phyloP scores from a whole-genome alignment of 1,140 invertebrate species.

The Musca vetustissima region DNA sequence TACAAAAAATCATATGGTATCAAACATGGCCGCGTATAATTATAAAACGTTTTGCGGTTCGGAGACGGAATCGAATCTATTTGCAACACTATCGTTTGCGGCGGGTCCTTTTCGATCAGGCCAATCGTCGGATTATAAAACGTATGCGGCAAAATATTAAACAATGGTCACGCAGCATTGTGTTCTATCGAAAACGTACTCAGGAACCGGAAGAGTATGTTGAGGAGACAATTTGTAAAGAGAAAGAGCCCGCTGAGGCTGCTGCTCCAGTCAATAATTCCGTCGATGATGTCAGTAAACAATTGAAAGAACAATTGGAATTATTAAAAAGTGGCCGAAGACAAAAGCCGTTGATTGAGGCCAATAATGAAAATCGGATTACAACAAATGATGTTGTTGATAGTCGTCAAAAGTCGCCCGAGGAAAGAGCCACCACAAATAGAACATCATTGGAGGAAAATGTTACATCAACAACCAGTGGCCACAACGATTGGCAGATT shows the following conservation, averaged over 20 bases:
- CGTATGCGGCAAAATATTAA: conserved; percentile 38
- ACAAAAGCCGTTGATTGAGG: background rate
- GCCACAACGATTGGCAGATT: conserved; percentile 21
- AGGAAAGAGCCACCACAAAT: background rate
- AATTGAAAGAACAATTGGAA: conserved; percentile 50
- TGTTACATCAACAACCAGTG: background rate
- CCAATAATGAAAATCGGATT: background rate
- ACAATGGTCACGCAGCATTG: conserved; percentile 40
- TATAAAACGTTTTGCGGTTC: conserved; percentile 34
- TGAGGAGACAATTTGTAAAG: conserved; percentile 29
- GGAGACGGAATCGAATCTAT: conserved; percentile 30
- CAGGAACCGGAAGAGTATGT: conserved; percentile 38
- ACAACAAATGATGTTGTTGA: background rate
- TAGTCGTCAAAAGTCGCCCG: background rate
- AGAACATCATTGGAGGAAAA: no score
- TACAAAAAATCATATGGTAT: conserved; percentile 42
- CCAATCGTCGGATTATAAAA: conserved; percentile 38
- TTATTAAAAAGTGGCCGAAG: conserved; percentile 33
- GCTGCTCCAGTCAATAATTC: background rate
- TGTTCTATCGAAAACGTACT: conserved; percentile 34
- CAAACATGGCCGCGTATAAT: conserved; percentile 33
- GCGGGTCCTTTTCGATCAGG: conserved; percentile 42
- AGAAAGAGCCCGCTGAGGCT: background rate
- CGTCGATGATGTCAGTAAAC: conserved; percentile 42
- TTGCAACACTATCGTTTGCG: conserved; percentile 34